Evolutionary conservation across 2,888 invertebrate species (phyloP), one percentile per base, ranked within the genome.

Genomic region (Drosophila borealis): DNA sequence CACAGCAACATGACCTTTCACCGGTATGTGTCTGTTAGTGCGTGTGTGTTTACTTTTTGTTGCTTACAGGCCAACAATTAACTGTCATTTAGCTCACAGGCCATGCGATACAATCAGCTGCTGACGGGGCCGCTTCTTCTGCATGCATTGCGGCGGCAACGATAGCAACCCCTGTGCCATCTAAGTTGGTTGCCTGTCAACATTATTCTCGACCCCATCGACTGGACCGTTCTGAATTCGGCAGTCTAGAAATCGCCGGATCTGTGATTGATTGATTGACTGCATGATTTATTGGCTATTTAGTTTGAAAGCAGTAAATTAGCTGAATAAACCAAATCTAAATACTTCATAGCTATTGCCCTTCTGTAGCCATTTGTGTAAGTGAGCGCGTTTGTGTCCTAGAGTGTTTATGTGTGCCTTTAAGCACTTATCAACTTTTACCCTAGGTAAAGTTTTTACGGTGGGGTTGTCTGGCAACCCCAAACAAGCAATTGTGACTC

Each of bases 401-500:
- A 36, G 8, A 45, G 29, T 25, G 17, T 57, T 33, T 73, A 42
- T 66, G 63, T 70, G 74, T 74, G 56, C 78, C 81, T 78, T 78
- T 76, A 69, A 74, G 71, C 86, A 81, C 81, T 83, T 82, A 86
- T 77, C 80, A 73, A 81, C 78, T 72, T 82, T 74, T 64, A 41
- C 49, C 78, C 54, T 82, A 75, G 82, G 79, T 71, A 82, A 82
- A 82, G 70, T 84, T 82, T 78, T 53, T 53, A 46, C 49, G 49
- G 66, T 48, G 51, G 42, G 29, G 37, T 33, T 39, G 13, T 17
- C 36, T 29, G 46, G 50, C 21, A 29, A 59, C 70, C 72, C 69
- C 68, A 83, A 78, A 74, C 70, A 83, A 83, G 70, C 87, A 84
- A 84, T 87, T 81, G 81, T 74, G 87, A 84, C 88, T 83, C 88